Percentiles rank a stretch among this genome's conserved stretches.
Evolutionary conservation across 1,140 invertebrate genomes (phyloP).

Genomic region (Musca vetustissima): DNA sequence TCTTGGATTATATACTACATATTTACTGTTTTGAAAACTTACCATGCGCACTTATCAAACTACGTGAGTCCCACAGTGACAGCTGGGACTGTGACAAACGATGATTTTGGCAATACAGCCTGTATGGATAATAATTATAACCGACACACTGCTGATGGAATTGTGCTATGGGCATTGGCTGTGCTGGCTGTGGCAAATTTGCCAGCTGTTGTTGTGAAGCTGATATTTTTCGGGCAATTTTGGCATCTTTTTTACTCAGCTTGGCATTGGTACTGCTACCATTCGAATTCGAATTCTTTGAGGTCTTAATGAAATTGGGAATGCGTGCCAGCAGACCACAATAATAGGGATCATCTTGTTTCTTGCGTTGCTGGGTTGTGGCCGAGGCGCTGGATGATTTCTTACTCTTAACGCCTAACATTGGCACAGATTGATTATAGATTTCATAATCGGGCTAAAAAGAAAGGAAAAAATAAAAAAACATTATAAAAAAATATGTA

Average conservation of each 20-base stretch:
- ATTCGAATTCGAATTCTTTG: constrained; percentile 34
- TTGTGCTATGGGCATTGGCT: constrained; percentile 49
- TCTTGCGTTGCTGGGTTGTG: constrained; percentile 51
- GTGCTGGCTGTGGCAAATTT: constrained; percentile 34
- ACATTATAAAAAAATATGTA: too few relatives aligned
- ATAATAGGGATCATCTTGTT: constrained; percentile 78
- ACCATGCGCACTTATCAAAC: constrained; percentile 54
- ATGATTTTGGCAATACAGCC: constrained; percentile 47
- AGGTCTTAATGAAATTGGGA: constrained; percentile 73
- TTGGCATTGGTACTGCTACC: constrained; percentile 19
- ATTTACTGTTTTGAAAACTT: background rate
- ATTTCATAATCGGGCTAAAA: constrained; percentile 49
- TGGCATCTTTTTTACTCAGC: constrained; percentile 43
- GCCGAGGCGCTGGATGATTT: constrained; percentile 17
- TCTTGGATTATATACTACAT: too few relatives aligned
- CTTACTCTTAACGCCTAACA: constrained; percentile 45
- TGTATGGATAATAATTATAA: constrained; percentile 49
- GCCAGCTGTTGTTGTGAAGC: constrained; percentile 39
- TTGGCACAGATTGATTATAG: constrained; percentile 36
- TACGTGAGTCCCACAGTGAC: constrained; percentile 54
- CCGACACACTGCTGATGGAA: constrained; percentile 37
- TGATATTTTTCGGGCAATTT: constrained; percentile 53
- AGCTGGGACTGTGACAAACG: constrained; percentile 51
- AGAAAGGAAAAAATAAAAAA: background rate
- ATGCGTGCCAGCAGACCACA: constrained; percentile 78